Evolutionary conservation across 1,140 invertebrate genomes (phyloP).

Genomic region (Lasioglossum baleicum): DNA sequence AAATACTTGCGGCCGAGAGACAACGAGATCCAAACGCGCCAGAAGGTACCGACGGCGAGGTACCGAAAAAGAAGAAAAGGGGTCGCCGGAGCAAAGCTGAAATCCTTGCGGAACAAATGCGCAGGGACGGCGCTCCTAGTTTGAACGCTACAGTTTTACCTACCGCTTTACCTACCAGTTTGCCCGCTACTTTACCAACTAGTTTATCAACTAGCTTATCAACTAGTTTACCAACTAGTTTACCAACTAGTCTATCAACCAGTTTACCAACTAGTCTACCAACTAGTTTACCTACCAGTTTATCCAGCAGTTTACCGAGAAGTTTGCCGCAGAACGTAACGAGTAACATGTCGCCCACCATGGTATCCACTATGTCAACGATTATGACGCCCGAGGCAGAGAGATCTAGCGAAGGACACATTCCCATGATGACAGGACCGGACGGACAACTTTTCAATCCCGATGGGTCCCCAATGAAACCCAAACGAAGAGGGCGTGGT

Average conservation of each 20-base stretch:
- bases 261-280: conserved; percentile 17
- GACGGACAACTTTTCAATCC: conserved; percentile 73
- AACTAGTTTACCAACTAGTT: conserved; percentile 4
- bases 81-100: conserved; percentile 78
- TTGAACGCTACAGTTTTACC: conserved; percentile 37
- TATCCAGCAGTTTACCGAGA: background rate
- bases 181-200: conserved; percentile 10
- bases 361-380: conserved; percentile 43
- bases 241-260: conserved; percentile 21
- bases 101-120: conserved; percentile 78
- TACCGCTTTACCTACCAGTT: conserved; percentile 12
- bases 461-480: conserved; percentile 73
- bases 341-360: conserved; percentile 42
- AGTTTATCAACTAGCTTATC: conserved; percentile 26
- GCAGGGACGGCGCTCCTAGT: conserved; percentile 66
- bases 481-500: conserved; percentile 80
- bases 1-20: conserved; percentile 75
- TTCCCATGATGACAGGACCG: conserved; percentile 62
- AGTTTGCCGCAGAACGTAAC: conserved; percentile 42
- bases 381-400: conserved; percentile 56
- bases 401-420: conserved; percentile 53
- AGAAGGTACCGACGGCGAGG: conserved; percentile 73
- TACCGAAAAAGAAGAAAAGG: conserved; percentile 77
- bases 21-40: conserved; percentile 69
- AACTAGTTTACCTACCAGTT: conserved; percentile 23